Conservation (phyloP, 2,888 invertebrate genomes). For the Macrophya alboannulata region DNA sequence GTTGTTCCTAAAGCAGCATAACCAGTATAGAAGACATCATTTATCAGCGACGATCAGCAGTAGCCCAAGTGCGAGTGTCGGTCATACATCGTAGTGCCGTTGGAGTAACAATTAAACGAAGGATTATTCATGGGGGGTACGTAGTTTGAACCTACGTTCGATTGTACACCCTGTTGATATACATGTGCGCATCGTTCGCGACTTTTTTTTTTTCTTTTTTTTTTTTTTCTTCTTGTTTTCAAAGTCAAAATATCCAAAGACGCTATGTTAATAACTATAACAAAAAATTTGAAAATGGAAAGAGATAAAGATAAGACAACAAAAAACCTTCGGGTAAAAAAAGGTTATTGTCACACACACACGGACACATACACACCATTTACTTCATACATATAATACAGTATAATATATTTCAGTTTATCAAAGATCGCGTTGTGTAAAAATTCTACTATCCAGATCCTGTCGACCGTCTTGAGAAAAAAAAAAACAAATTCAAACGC, state of each 20-base stretch:
- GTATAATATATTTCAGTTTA: slow-evolving; percentile 1
- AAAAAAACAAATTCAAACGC: too few relatives aligned
- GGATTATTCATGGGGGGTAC: slow-evolving; percentile 64
- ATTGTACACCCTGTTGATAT: not conserved
- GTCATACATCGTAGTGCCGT: slow-evolving; percentile 71
- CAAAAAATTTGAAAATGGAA: not conserved
- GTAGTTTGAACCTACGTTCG: slow-evolving; percentile 60
- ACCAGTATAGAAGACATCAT: slow-evolving; percentile 47
- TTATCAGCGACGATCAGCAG: slow-evolving; percentile 1
- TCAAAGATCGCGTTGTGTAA: not conserved
- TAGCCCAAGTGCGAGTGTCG: slow-evolving; percentile 60
- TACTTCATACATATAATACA: not conserved
- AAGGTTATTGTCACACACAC: not conserved
- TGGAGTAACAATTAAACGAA: slow-evolving; percentile 30
- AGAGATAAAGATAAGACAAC: not conserved
- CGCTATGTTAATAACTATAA: not conserved
- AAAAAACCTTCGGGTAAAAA: not conserved
- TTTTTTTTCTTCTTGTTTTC: not conserved
- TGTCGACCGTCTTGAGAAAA: not conserved
- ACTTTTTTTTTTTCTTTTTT: not conserved
- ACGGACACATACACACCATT: not conserved
- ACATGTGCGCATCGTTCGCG: not conserved
- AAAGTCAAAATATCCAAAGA: slow-evolving; percentile 9
- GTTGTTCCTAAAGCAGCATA: slow-evolving; percentile 79
- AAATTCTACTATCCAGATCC: not conserved